Evolutionary conservation across 92 coral and sea anemone genomes (phyloP).

Genomic region (Parazoanthus darwini): DNA sequence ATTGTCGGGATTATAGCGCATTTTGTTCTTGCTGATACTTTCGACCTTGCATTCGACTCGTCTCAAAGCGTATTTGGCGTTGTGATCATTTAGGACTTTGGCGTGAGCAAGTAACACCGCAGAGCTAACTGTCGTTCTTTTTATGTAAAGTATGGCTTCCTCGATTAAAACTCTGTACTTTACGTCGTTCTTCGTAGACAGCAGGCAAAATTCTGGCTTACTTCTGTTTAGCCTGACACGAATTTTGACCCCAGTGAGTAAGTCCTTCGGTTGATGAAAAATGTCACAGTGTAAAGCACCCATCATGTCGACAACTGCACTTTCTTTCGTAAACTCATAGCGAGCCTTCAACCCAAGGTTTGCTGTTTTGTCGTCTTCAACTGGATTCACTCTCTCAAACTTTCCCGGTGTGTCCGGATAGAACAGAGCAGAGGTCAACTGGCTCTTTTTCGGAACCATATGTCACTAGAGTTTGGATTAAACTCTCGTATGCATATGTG

Average conservation of each 20-base stretch:
- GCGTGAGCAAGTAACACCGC: background rate
- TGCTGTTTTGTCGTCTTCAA: background rate
- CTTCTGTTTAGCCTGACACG: background rate
- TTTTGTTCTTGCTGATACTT: background rate
- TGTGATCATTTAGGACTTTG: background rate
- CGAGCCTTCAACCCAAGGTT: slow-evolving; percentile 41
- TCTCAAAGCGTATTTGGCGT: background rate
- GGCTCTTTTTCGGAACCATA: slow-evolving; percentile 49
- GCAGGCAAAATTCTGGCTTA: background rate
- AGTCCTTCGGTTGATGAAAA: slow-evolving; percentile 35
- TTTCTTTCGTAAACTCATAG: slow-evolving; percentile 39
- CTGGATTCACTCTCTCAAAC: background rate
- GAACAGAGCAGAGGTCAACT: slow-evolving; percentile 25
- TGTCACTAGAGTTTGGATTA: slow-evolving; percentile 37
- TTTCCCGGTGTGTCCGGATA: background rate
- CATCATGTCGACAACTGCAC: slow-evolving; percentile 45
- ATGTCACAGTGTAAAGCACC: slow-evolving; percentile 54
- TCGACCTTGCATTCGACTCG: background rate
- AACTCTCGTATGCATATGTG: background rate
- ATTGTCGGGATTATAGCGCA: background rate
- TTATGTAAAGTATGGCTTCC: slow-evolving; percentile 6
- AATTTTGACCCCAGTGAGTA: background rate
- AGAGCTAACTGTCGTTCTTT: background rate
- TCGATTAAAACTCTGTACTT: slow-evolving; percentile 1
- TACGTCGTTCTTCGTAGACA: background rate